Base-by-base conservation (phyloP, 2,797 vertebrate species). In the Adelosebastes latens region DNA sequence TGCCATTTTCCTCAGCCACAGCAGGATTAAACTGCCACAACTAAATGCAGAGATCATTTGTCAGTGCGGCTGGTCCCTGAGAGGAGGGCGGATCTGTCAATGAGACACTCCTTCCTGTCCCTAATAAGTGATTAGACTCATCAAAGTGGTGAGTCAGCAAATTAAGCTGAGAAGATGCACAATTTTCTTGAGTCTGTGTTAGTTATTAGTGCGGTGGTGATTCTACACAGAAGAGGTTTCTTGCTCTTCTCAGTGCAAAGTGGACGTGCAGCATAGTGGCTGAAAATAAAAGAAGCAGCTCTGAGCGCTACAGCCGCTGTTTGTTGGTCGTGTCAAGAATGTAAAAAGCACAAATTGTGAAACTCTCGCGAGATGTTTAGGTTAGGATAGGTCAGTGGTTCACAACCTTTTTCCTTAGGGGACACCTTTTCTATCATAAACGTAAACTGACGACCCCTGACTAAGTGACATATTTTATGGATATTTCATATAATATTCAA, bases 11-110 rank as follows among this genome's bases (percentile, higher is more conserved):
- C 62, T 55, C 56, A 4, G 36, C 61, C 49, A 32, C 65, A 71
- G 84, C 75, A 53, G 70, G 83, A 87, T 90, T 80, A 79, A 89
- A 84, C 49, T 80, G 82, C 75, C 77, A 76, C 77, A 59, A 24
- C 29, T 59, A 67, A 77, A 84, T 69, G 67, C 58, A 81, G 69
- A 77, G 67, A 79, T 72, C 71, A 82, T 90, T 88, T 75, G 59
- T 84, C 86, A 89, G 75, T 58, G 72, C 14, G 24, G 36, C 69
- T 16, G 53, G 10, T 70, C 58, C 32, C 66, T 24, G 52, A 74
- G 72, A 74, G 58, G 66, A 86, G 63, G 67, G 63, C 11, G 31
- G 67, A 84, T 73, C 80, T 71, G 66, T 89, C 84, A 73, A 1
- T 46, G 61, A 56, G 59, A 84, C 89, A 85, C 88, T 32, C 79